phyloP scores from a whole-genome alignment of 2,888 invertebrate species.

The Hydrotaea diabolus region DNA sequence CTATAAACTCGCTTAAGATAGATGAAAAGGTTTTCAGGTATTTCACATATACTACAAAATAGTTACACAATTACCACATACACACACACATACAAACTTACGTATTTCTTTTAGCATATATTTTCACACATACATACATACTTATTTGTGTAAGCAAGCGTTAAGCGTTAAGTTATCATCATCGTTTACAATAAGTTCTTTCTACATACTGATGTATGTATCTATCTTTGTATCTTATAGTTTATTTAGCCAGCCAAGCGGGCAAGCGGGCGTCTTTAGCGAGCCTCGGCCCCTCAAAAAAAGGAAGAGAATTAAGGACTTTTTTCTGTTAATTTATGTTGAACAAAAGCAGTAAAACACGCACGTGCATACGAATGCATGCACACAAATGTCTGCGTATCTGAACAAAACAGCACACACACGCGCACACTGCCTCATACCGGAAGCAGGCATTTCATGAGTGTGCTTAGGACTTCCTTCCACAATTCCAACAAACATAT shows the following conservation, averaged over 20 bases:
- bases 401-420: conserved; percentile 48
- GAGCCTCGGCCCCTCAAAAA: conserved; percentile 57
- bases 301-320: conserved; percentile 78
- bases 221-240: conserved; percentile 38
- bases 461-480: too few species aligned
- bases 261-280: conserved; percentile 9
- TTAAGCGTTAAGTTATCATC: conserved; percentile 21
- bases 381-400: too few species aligned
- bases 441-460: not conserved
- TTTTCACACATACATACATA: not conserved
- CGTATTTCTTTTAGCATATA: not conserved
- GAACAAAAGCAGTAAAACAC: conserved; percentile 49
- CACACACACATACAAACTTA: not conserved
- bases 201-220: not conserved
- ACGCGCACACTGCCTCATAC: not conserved
- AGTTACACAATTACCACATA: conserved; percentile 26
- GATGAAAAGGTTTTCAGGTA: conserved; percentile 52
- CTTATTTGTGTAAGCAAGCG: conserved; percentile 21
- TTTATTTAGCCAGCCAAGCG: conserved; percentile 48
- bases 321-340: conserved; percentile 62
- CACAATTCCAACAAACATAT: conserved; percentile 70
- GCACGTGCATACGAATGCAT: not conserved
- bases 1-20: conserved; percentile 47
- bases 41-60: conserved; percentile 1
- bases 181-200: not conserved